Base-by-base conservation (phyloP, 2,113 vertebrate genomes). In the Peromyscus polionotus region DNA sequence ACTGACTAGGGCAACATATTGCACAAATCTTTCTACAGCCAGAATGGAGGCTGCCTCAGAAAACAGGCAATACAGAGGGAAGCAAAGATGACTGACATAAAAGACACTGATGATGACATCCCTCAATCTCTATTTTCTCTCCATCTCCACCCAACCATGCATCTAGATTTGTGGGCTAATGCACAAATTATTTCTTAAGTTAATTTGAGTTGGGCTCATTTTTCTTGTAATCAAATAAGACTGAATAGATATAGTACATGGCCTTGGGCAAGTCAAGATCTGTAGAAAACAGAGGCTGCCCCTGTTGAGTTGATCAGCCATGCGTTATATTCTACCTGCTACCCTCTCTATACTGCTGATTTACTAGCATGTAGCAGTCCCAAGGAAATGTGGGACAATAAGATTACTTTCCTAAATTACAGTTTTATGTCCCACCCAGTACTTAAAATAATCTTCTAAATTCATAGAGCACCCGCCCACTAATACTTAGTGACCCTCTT, bases 171-270 rank as follows among this genome's bases (percentile, higher is more conserved):
- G 65, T 65, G 54, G 90, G 22, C 24, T 67, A 94, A 67, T 48
- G n/a, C 88, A 68, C 13, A 92, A 54, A 70, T 68, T 73, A 72
- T 96, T 94, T 39, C 42, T 63, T 92, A 94, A 88, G 19, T 93
- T 83, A 94, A 26, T 89, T 83, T 87, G 10, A 89, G 7, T n/a
- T 84, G 57, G 7, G 4, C 73, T 95, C 65, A 76, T 92, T 95
- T 86, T 86, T 42, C 26, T 84, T 86, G 10, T 75, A 97, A 65
- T 91, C 20, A 91, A 94, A 54, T 94, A 95, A 80, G 14, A 76
- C 17, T 90, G 85, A 79, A 70, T 31, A 94, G 17, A 88, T 76
- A 83, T 16, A 61, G 1, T 65, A 61, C 13, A 73, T 79, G n/a
- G 90, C 6, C 28, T 91, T 93, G 73, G 14, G 33, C 4, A 92